Percentiles rank a stretch among this genome's conserved stretches.
Evolutionary conservation across 2,797 vertebrate species (phyloP).

Genomic region (Gadopsis bispinosus): DNA sequence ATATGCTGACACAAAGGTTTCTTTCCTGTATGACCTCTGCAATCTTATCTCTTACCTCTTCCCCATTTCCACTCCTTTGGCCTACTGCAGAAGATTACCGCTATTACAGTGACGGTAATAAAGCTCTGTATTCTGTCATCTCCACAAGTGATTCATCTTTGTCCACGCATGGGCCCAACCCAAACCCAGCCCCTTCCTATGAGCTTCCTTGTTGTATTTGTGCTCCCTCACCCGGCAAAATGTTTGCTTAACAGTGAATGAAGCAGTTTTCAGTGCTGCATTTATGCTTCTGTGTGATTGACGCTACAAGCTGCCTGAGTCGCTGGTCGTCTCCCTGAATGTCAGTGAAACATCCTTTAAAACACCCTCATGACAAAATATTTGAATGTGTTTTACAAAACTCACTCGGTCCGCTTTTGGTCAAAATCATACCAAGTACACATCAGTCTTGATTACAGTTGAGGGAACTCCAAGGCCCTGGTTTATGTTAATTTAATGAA

Average conservation of each 20-base stretch:
- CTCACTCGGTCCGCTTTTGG: background rate
- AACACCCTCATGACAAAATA: background rate
- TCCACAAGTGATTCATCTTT: conserved; percentile 67
- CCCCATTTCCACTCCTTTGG: conserved; percentile 75
- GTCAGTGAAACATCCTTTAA: conserved; percentile 8
- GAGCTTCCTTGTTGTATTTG: conserved; percentile 28
- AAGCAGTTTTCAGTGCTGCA: background rate
- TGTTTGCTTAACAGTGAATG: conserved; percentile 52
- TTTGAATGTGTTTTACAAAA: background rate
- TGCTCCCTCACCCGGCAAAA: conserved; percentile 27
- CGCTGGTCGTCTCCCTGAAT: conserved; percentile 32
- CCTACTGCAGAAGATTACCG: conserved; percentile 97
- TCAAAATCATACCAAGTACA: background rate
- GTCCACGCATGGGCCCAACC: conserved; percentile 73
- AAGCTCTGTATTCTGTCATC: conserved; percentile 76
- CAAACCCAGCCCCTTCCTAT: conserved; percentile 16
- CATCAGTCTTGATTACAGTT: background rate
- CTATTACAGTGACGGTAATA: conserved; percentile 99
- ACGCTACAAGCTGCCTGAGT: conserved; percentile 19
- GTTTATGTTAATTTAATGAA: background rate
- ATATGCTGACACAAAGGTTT: conserved; percentile 65
- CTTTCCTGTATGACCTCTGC: conserved; percentile 65
- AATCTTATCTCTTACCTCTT: conserved; percentile 75
- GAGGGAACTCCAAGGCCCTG: background rate
- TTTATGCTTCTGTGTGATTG: conserved; percentile 33